Base-by-base conservation (phyloP, 2,888 invertebrate species). In the Zelleria hepariella region DNA sequence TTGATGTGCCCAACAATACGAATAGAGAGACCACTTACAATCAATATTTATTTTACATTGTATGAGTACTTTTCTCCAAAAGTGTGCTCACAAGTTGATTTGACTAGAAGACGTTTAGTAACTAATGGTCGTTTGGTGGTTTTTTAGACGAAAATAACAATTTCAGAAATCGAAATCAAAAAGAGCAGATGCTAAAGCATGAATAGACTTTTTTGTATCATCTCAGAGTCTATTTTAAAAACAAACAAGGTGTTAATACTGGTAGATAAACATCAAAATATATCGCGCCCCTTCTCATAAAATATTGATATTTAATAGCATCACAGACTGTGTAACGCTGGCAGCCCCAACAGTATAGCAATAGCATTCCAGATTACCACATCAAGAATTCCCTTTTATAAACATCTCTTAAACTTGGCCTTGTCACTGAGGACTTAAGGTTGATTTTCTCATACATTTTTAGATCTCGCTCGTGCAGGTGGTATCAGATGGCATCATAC, bases 191-290 rank as follows among this genome's bases (percentile, higher is more conserved):
- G 52, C 54, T 54, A 62, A 64, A 57, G 62, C 60, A 42, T 61
- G 58, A 62, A 47, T 5, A 49, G 8, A 69, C 5, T 27, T 58
- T 51, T 48, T 58, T 51, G 47, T n/a, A 7, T 18, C 8, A 48
- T 48, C 18, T 71, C 70, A 71, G 66, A 69, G 71, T 67, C 65
- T 67, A 68, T 67, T 73, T 67, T 76, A 73, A 77, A 82, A 81
- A 83, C 77, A 82, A 84, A 87, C 86, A 86, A 86, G 86, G 87
- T 85, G 88, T 87, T 87, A 83, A 85, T 80, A 75, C 70, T 64
- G 63, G 64, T 68, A 58, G 88, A 87, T 86, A 82, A 73, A 68
- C 64, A 87, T 87, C 86, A 62, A 68, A 73, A 79, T 42, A 77
- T 75, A 77, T 71, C 74, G 78, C 73, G 68, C 76, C 79, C 74